These are phyloP conservation scores for Palythoa caribaeorum DNA, from an alignment of 92 coral and sea anemone species.

Conservation along the genomic window DNA sequence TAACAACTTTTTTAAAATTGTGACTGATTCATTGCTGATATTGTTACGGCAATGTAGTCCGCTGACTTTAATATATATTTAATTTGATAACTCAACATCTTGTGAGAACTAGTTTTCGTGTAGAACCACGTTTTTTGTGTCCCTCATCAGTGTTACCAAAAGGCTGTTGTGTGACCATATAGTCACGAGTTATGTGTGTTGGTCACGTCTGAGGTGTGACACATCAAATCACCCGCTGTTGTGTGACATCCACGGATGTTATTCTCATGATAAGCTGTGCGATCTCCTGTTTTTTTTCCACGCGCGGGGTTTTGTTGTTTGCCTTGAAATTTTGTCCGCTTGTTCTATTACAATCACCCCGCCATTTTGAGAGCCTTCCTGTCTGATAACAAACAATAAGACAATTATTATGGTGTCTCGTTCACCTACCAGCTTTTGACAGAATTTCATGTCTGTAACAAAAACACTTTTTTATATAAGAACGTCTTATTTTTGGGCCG, in stretches of 20 bases:
- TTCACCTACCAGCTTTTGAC: neutral
- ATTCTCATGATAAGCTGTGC: neutral
- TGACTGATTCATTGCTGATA: too few species aligned
- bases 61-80: too few species aligned
- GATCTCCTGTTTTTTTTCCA: neutral
- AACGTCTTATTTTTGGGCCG: too few species aligned
- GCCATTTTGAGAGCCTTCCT: neutral
- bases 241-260: neutral
- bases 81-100: too few species aligned
- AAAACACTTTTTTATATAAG: too few species aligned
- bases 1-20: too few species aligned
- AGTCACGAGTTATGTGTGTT: too few species aligned
- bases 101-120: too few species aligned
- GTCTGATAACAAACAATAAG: neutral
- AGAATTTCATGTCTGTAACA: neutral
- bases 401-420: neutral
- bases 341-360: neutral
- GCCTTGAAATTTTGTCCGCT: neutral
- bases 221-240: neutral
- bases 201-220: neutral
- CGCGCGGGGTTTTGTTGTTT: neutral
- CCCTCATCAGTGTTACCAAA: too few species aligned
- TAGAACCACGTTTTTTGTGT: too few species aligned
- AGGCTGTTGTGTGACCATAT: too few species aligned
- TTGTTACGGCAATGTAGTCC: too few species aligned